Base-by-base conservation (phyloP, 2,888 invertebrate species). In the Pelosia muscerda region DNA sequence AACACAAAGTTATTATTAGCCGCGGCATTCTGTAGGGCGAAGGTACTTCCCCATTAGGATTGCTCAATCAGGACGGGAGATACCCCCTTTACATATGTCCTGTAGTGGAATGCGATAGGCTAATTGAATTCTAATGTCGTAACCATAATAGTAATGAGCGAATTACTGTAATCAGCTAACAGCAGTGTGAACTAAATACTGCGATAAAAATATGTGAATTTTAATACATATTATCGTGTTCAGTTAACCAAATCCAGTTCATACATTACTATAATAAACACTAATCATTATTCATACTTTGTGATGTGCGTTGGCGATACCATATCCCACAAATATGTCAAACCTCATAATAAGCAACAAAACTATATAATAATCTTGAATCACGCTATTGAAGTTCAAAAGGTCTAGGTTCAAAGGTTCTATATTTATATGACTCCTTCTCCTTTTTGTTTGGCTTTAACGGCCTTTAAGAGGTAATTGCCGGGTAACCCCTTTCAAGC, bases 91-190 rank as follows among this genome's bases (percentile, higher is more conserved):
- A n/a, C n/a, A n/a, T 15, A 38, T 38, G 13, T 2, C 1, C 15
- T 15, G 38, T 1, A 38, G 38, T 15, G 19, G 19, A 5, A 42
- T 42, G 42, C 19, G 1, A 42, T 6, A 5, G 19, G 2, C 22
- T 62, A 26, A 42, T 15, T 15, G 61, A 63, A 72, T 69, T 66
- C 25, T 61, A 68, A 74, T 64, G 65, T 62, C 49, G 59, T 68
- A 70, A 68, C 65, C 49, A 72, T 34, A 28, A 26, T 49, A 59
- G 22, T 57, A 61, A 61, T 57, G 38, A 53, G 71, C 71, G 75
- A 75, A 80, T 65, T 65, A 65, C 57, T 54, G 65, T 53, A 65
- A 62, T 62, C 68, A 61, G 49, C 34, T 53, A 34, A 65, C 60
- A 69, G 28, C 28, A 53, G 28, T 5, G 31, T 68, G 64, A 23